These are phyloP conservation scores for Tachypleus tridentatus DNA, from an alignment of 1,140 invertebrate genomes.

Conservation along the genomic window DNA sequence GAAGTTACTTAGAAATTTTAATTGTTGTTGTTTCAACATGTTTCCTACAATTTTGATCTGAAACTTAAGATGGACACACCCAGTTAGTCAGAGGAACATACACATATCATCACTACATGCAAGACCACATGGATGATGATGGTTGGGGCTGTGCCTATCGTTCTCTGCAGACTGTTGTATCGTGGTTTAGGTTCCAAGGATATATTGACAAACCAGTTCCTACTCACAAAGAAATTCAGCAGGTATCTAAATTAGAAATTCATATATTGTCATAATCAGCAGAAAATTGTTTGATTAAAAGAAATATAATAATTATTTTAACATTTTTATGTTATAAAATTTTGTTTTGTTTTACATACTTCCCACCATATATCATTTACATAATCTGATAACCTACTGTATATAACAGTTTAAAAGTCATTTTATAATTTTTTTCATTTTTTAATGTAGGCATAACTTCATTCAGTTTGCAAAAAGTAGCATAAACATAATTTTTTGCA, in stretches of 20 bases:
- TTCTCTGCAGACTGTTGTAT: slow-evolving; percentile 91
- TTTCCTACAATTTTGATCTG: no score
- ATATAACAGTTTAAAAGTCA: not conserved
- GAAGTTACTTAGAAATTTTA: no score
- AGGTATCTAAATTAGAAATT: slow-evolving; percentile 38
- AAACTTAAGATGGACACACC: not conserved
- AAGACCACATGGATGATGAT: slow-evolving; percentile 85
- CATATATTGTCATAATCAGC: no score
- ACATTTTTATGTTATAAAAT: no score
- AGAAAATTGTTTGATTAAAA: no score
- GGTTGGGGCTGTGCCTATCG: slow-evolving; percentile 99
- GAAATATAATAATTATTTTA: no score
- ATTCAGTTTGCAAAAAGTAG: no score
- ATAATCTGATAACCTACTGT: not conserved
- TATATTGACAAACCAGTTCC: slow-evolving; percentile 74
- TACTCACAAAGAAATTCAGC: slow-evolving; percentile 76
- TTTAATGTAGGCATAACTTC: no score
- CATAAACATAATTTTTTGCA: no score
- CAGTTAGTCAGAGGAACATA: slow-evolving; percentile 71
- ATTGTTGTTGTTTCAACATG: no score
- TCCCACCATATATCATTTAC: not conserved
- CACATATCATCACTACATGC: slow-evolving; percentile 93
- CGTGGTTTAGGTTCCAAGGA: slow-evolving; percentile 91
- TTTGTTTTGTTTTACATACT: not conserved
- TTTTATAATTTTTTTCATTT: no score